Base-by-base conservation (phyloP, 2,888 invertebrate genomes). In the Horisme vitalbata region DNA sequence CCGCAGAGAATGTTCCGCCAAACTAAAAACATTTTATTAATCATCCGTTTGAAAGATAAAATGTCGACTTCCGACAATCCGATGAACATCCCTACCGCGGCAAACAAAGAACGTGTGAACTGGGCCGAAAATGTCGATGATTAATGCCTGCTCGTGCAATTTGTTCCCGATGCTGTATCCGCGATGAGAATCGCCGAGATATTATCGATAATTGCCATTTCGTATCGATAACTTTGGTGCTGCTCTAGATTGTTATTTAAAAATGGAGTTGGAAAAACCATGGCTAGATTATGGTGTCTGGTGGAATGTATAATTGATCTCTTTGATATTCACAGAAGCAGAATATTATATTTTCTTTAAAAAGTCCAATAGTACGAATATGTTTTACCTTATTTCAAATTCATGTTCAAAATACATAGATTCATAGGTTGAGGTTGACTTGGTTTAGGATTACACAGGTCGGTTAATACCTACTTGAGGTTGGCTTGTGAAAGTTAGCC, bases 61-160 rank as follows among this genome's bases (percentile, higher is more conserved):
- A 27, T 34, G 39, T 41, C 45, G 32, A 45, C 13, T 23, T 3
- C 27, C 28, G 10, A 39, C 37, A 32, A 41, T 43, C 41, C 45
- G 24, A 48, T 38, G 28, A 38, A 41, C 49, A 34, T 44, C 44
- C 41, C 47, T 44, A 44, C 14, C 20, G 13, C 44, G 32, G 21
- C 45, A 55, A 55, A 55, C 53, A 53, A 55, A 49, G 49, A 55
- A 48, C 52, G 48, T 46, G 57, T 53, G 53, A 55, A 55, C 46
- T 43, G 55, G 45, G 39, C 46, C 49, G 55, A 49, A 49, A 52
- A 50, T 53, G 49, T 32, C 49, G 51, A 50, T 55, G 58, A 58
- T 58, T 58, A 53, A 58, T 53, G 52, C 44, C 32, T 28, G 49
- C 37, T 38, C 52, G 43, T 41, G 35, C 47, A 41, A 44, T 52